These are phyloP conservation scores for Eupithecia abbreviata DNA, from an alignment of 2,888 invertebrate species.

Conservation along the genomic window DNA sequence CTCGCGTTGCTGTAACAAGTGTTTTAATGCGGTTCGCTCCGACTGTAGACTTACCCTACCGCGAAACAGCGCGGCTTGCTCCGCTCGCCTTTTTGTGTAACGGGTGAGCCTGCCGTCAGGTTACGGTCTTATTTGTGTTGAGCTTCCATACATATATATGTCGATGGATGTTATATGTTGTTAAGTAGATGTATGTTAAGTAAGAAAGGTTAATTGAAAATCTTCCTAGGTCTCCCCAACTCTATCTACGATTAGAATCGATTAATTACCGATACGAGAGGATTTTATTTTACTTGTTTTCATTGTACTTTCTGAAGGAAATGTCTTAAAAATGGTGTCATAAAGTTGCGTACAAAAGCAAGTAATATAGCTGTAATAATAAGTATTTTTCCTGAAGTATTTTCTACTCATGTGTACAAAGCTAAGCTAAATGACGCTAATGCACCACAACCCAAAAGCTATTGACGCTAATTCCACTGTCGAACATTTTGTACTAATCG, in stretches of 20 bases:
- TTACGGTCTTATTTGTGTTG: not conserved
- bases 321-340: not conserved
- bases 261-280: not conserved
- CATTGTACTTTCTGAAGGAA: not conserved
- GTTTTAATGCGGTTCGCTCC: not conserved
- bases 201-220: no score
- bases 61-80: not conserved
- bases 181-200: no score
- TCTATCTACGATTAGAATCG: not conserved
- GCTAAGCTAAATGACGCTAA: constrained; percentile 29
- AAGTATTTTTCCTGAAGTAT: not conserved
- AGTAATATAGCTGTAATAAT: not conserved
- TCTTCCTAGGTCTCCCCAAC: no score
- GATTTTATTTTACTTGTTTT: not conserved
- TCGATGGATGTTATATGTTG: no score
- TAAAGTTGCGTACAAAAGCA: not conserved
- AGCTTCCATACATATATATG: no score
- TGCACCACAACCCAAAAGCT: constrained; percentile 23
- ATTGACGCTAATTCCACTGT: constrained; percentile 19
- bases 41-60: not conserved
- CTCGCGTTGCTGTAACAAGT: not conserved
- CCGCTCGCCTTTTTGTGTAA: not conserved
- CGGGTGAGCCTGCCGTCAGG: not conserved
- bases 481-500: constrained; percentile 22
- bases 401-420: constrained; percentile 19